Evolutionary conservation across 1,140 invertebrate genomes (phyloP).

Genomic region (Xylocopa sonorina): DNA sequence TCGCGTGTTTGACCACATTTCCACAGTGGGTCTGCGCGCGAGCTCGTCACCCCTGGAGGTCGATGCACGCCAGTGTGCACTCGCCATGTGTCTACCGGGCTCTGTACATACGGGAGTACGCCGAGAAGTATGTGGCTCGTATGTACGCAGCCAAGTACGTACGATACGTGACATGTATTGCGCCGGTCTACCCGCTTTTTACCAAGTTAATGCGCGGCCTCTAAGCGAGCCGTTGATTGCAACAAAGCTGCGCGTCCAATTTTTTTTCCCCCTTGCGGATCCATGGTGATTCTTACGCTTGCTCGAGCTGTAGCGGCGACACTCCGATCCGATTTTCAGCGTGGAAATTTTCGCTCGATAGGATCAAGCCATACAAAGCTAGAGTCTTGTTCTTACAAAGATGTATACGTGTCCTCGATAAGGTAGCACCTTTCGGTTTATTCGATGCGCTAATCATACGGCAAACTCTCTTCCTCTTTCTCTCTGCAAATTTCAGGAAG

Average conservation of each 20-base stretch:
- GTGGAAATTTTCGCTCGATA: background rate
- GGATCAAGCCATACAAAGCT: too few species aligned
- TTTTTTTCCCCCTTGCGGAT: background rate
- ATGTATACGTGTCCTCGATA: too few species aligned
- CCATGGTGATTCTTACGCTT: background rate
- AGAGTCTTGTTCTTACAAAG: too few species aligned
- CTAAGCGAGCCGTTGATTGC: conserved; percentile 39
- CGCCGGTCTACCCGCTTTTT: conserved; percentile 35
- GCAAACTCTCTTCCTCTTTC: too few species aligned
- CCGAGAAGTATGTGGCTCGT: conserved; percentile 28
- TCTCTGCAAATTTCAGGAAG: too few species aligned
- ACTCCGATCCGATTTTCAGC: background rate
- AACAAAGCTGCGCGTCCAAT: conserved; percentile 28
- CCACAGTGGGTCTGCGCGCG: conserved; percentile 23
- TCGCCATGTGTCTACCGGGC: conserved; percentile 33
- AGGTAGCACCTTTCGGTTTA: too few species aligned
- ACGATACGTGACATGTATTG: conserved; percentile 44
- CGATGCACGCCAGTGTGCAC: conserved; percentile 54
- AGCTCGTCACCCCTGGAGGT: conserved; percentile 25
- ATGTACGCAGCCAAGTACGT: conserved; percentile 24
- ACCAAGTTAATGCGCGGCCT: conserved; percentile 43
- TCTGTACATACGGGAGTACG: conserved; percentile 18
- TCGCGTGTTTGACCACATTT: conserved; percentile 55
- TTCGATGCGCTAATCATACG: too few species aligned
- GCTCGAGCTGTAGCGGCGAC: too few species aligned